Evolutionary conservation across 2,888 invertebrate species (phyloP).

Genomic region (Pilophorus perplexus): DNA sequence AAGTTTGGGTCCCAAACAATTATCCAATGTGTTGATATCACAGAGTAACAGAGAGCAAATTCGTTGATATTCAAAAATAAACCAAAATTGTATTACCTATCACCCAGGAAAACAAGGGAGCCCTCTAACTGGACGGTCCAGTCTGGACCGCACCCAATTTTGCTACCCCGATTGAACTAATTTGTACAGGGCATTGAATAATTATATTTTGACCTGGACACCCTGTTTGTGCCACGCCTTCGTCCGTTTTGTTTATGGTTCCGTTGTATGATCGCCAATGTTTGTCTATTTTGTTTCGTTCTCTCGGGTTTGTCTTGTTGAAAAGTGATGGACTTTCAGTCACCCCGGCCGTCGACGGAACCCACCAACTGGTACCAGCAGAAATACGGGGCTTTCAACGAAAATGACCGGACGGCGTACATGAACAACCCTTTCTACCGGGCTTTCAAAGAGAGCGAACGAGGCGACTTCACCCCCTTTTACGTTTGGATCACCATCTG

Average conservation of each 20-base stretch:
- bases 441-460: slow-evolving; percentile 55
- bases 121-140: too few species aligned
- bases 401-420: slow-evolving; percentile 41
- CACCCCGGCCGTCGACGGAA: background rate
- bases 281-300: background rate
- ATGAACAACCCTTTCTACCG: slow-evolving; percentile 62
- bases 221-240: slow-evolving; percentile 7
- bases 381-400: slow-evolving; percentile 22
- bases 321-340: slow-evolving; percentile 21
- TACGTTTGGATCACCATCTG: slow-evolving; percentile 78
- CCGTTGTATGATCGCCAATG: background rate
- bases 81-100: too few species aligned
- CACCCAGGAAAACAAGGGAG: too few species aligned
- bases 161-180: too few species aligned
- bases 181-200: background rate
- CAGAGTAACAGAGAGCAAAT: too few species aligned
- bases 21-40: too few species aligned
- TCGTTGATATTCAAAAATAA: too few species aligned
- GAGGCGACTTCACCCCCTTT: slow-evolving; percentile 80
- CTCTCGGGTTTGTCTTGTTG: background rate
- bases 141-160: too few species aligned
- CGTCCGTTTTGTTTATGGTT: background rate
- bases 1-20: too few species aligned
- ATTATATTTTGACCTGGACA: background rate
- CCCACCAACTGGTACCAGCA: background rate